A percentile compares a stretch with the other conserved stretches of the same genome.
Conservation (phyloP, 2,113 vertebrate species). For the Takifugu flavidus region DNA sequence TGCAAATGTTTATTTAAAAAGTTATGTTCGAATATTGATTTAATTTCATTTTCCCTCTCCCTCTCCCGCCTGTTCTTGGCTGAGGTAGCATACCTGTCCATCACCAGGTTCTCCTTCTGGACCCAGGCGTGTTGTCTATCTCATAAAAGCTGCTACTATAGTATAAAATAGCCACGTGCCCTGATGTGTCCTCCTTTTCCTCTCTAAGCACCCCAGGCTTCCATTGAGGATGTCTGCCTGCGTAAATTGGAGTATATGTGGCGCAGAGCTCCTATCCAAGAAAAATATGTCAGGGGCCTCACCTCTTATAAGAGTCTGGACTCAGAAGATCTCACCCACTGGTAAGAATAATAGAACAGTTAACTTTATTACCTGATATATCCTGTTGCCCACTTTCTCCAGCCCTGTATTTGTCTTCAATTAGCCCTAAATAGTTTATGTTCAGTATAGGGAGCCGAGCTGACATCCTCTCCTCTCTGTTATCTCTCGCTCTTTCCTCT, state of each 20-base stretch:
- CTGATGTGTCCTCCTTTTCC: slow-evolving; percentile 40
- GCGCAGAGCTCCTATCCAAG: slow-evolving; percentile 57
- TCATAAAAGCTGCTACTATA: slow-evolving; percentile 63
- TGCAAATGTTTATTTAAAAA: slow-evolving; percentile 81
- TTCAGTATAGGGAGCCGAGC: slow-evolving; percentile 47
- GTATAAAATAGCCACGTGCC: slow-evolving; percentile 58
- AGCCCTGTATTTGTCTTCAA: slow-evolving; percentile 62
- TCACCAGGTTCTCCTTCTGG: slow-evolving; percentile 59
- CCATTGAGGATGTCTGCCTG: slow-evolving; percentile 37
- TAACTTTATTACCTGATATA: slow-evolving; percentile 58
- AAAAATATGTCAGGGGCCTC: slow-evolving; percentile 63
- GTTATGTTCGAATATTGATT: slow-evolving; percentile 79
- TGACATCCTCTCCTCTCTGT: slow-evolving; percentile 40
- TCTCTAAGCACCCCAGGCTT: slow-evolving; percentile 39
- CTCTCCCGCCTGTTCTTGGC: slow-evolving; percentile 58
- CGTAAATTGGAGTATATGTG: slow-evolving; percentile 8
- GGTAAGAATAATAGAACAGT: slow-evolving; percentile 56
- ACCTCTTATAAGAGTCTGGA: slow-evolving; percentile 64
- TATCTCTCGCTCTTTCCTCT: slow-evolving; percentile 32
- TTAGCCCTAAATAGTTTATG: slow-evolving; percentile 58
- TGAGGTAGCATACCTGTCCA: slow-evolving; percentile 66
- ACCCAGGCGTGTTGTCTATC: slow-evolving; percentile 56
- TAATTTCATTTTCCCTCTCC: slow-evolving; percentile 68
- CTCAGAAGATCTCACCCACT: slow-evolving; percentile 66
- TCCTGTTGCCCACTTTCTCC: slow-evolving; percentile 39